Evolutionary conservation across 2,113 vertebrate species (phyloP).

Genomic region (Pontoporia blainvillei): DNA sequence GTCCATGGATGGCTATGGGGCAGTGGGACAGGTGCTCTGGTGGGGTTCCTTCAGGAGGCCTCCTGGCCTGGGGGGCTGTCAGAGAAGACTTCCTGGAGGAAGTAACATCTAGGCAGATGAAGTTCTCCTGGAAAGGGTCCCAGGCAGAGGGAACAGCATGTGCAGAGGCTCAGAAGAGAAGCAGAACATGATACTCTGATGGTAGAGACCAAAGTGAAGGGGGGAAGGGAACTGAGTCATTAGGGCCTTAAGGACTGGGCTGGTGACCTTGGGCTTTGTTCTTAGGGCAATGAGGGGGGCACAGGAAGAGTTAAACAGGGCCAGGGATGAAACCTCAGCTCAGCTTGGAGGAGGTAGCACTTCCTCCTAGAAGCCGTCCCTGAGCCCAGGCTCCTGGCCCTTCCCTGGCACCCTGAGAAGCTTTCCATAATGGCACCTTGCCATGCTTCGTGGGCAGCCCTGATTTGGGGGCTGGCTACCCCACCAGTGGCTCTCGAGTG

Average conservation of each 20-base stretch:
- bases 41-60: not conserved
- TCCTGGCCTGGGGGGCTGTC: not conserved
- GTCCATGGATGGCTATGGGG: not conserved
- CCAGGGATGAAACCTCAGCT: not conserved
- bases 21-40: no score
- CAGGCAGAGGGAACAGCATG: not conserved
- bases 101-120: not conserved
- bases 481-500: not conserved
- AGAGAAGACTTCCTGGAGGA: not conserved
- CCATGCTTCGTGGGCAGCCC: not conserved
- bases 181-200: not conserved
- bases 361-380: not conserved
- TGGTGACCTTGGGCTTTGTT: not conserved
- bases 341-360: not conserved
- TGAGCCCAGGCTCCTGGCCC: not conserved
- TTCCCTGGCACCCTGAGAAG: not conserved
- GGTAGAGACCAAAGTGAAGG: not conserved
- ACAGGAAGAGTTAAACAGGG: not conserved
- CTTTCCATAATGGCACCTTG: not conserved
- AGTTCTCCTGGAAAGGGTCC: not conserved
- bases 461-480: not conserved
- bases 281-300: not conserved
- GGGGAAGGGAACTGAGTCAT: not conserved
- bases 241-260: not conserved
- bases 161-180: not conserved